Conservation (phyloP, 2,888 invertebrate species). For the Drosophila engyochracea region DNA sequence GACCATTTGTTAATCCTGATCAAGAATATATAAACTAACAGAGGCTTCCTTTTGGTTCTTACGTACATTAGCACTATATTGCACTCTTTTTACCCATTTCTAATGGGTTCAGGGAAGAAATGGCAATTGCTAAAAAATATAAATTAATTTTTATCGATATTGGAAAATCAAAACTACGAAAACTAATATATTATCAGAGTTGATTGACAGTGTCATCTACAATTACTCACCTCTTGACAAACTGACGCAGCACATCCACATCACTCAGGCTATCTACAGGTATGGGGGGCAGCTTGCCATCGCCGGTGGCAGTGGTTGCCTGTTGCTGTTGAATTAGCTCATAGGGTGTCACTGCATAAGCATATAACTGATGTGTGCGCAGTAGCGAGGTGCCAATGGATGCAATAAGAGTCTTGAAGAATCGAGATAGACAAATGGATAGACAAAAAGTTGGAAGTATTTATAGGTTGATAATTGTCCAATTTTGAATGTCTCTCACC, state of each 20-base stretch:
- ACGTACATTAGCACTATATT: background rate
- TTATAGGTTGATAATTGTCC: slow-evolving; percentile 41
- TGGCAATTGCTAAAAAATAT: background rate
- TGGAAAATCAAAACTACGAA: background rate
- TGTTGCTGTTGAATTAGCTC: slow-evolving; percentile 78
- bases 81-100: background rate
- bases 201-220: slow-evolving; percentile 18
- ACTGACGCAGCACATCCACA: slow-evolving; percentile 92
- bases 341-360: slow-evolving; percentile 84
- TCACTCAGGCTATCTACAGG: slow-evolving; percentile 85
- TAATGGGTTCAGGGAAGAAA: background rate
- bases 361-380: slow-evolving; percentile 84
- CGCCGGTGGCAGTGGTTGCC: slow-evolving; percentile 30
- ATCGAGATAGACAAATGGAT: background rate
- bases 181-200: slow-evolving; percentile 11
- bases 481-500: slow-evolving; percentile 60
- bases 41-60: background rate
- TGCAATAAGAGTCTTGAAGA: slow-evolving; percentile 76
- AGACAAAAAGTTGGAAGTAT: background rate
- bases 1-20: background rate
- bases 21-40: background rate
- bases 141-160: background rate
- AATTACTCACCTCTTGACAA: slow-evolving; percentile 90
- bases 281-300: slow-evolving; percentile 84
- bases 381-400: slow-evolving; percentile 84